A percentile compares a stretch with the other conserved stretches of the same genome.
Evolutionary conservation across 2,113 vertebrate genomes (phyloP).

Genomic region (Strigops habroptila): DNA sequence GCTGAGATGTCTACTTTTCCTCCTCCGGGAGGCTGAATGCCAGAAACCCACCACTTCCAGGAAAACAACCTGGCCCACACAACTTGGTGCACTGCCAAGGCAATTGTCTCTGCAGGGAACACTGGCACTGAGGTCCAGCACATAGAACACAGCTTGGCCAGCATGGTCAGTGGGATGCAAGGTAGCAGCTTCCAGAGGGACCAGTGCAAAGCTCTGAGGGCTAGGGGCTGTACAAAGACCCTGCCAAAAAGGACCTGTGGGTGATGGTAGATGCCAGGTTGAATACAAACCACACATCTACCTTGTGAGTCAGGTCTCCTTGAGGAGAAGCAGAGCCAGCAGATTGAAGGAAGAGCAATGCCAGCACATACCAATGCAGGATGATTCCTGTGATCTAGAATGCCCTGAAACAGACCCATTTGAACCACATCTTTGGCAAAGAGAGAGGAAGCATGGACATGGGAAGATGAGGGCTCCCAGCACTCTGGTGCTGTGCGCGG

Average conservation of each 20-base stretch:
- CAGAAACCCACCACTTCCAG: background rate
- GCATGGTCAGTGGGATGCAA: background rate
- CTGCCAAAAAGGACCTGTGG: background rate
- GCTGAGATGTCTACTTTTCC: background rate
- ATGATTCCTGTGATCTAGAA: background rate
- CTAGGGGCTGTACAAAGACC: background rate
- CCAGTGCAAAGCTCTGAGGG: background rate
- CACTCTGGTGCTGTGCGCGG: background rate
- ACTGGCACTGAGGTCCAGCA: background rate
- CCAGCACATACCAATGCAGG: accelerated
- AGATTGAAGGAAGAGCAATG: background rate
- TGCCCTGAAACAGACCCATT: background rate
- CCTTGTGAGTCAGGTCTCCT: background rate
- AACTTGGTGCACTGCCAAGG: background rate
- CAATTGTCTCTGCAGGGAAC: background rate
- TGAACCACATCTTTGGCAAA: background rate
- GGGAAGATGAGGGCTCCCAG: background rate
- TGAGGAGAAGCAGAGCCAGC: background rate
- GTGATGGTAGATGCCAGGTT: background rate
- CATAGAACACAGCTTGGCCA: background rate
- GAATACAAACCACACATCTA: background rate
- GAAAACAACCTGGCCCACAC: background rate
- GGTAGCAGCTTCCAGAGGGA: background rate
- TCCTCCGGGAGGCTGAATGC: background rate
- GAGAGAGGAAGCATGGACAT: background rate